Evolutionary conservation across 2,797 vertebrate species (phyloP).

Genomic region (Astyanax mexicanus): DNA sequence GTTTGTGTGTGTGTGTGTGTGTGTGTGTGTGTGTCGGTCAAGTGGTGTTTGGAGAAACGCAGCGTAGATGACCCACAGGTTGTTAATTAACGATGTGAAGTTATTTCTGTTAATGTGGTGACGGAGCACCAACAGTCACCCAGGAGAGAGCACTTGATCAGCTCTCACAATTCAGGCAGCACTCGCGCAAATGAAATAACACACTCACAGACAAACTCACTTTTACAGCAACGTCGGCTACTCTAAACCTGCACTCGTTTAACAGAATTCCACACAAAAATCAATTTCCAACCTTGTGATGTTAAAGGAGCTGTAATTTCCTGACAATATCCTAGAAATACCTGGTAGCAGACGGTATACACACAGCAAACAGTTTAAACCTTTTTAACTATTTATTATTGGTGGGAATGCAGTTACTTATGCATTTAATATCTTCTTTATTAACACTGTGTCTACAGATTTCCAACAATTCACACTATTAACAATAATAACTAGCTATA

Average conservation of each 20-base stretch:
- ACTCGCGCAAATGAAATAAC: slow-evolving; percentile 8
- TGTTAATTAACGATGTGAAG: slow-evolving; percentile 44
- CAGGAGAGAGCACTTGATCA: slow-evolving; percentile 34
- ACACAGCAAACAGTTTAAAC: too few relatives aligned
- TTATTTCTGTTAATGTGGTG: slow-evolving; percentile 39
- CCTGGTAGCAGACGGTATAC: too few relatives aligned
- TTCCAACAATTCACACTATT: too few relatives aligned
- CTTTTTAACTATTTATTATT: too few relatives aligned
- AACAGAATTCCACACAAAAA: background rate
- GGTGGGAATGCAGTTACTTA: too few relatives aligned
- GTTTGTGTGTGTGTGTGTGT: too few relatives aligned
- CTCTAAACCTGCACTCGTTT: background rate
- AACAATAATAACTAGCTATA: too few relatives aligned
- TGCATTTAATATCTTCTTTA: too few relatives aligned
- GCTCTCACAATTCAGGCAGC: slow-evolving; percentile 29
- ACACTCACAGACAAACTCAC: background rate
- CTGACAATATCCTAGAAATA: too few relatives aligned
- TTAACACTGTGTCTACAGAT: too few relatives aligned
- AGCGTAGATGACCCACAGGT: slow-evolving; percentile 19
- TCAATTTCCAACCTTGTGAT: too few relatives aligned
- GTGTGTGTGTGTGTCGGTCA: background rate
- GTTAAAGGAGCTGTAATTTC: too few relatives aligned
- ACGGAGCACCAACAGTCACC: slow-evolving; percentile 9
- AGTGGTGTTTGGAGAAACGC: slow-evolving; percentile 34
- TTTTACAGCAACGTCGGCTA: background rate